These are phyloP conservation scores for Liopterus haemorrhoidalis DNA, from an alignment of 2,888 invertebrate species.

Conservation along the genomic window DNA sequence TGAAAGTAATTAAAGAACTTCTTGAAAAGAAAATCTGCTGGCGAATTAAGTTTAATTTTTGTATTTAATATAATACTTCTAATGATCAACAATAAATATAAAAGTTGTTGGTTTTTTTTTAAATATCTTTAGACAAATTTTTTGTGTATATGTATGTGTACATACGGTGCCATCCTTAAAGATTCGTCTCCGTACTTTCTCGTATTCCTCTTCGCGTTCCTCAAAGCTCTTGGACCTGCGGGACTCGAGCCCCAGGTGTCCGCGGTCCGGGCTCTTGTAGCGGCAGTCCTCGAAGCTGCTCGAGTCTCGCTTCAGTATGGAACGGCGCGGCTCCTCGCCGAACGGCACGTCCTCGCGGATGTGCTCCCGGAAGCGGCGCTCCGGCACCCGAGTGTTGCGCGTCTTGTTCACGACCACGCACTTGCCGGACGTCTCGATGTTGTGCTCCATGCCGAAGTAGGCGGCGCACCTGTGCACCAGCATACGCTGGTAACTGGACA, in stretches of 20 bases:
- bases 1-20: too few species aligned
- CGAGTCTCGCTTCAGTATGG: constrained; percentile 77
- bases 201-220: constrained; percentile 86
- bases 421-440: constrained; percentile 78
- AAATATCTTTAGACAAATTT: too few species aligned
- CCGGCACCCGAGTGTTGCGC: constrained; percentile 60
- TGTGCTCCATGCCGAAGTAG: constrained; percentile 91
- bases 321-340: constrained; percentile 64
- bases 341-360: constrained; percentile 59
- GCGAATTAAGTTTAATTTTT: too few species aligned
- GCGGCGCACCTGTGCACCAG: constrained; percentile 90
- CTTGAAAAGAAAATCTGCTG: too few species aligned
- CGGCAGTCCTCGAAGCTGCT: constrained; percentile 71
- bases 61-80: constrained; percentile 2
- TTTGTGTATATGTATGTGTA: too few species aligned
- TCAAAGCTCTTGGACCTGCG: constrained; percentile 80
- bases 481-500: constrained; percentile 96
- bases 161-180: constrained; percentile 50
- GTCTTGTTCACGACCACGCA: constrained; percentile 82
- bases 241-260: constrained; percentile 57
- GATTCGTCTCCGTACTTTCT: constrained; percentile 77
- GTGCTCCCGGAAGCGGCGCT: constrained; percentile 65
- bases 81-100: constrained; percentile 1
- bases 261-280: constrained; percentile 56
- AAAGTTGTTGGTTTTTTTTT: background rate